Base-by-base conservation (phyloP, 1,140 invertebrate genomes). In the Drosophila pseudoobscura region DNA sequence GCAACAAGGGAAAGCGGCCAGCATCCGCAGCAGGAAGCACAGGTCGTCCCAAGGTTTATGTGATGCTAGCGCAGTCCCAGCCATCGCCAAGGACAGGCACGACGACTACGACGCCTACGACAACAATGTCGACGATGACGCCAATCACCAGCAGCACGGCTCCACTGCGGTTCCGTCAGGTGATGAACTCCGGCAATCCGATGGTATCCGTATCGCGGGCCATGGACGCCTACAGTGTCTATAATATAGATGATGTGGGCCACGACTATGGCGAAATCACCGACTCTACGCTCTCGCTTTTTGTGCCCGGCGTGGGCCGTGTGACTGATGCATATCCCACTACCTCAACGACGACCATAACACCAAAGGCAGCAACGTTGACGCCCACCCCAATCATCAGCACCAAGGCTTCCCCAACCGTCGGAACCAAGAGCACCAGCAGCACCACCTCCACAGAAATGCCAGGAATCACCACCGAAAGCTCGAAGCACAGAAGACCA, bases 231-330 rank as follows among this genome's bases (percentile, higher is more conserved):
- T 85, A 87, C 11, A 87, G 52, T 43, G 65, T 85, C n/a, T 85
- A 87, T 50, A 74, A 87, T 13, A 87, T 85, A 45, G 50, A 59
- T 45, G 77, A 85, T 80, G 68, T 85, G 50, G 82, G 80, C 13
- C 15, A 54, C 9, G 74, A 85, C 7, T 85, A 85, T 24, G 74
- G 22, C 3, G 68, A 66, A 31, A 87, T 85, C 4, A 80, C 49
- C 2, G 82, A 85, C 43, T 66, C 78, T 0, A 64, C 58, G 44
- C 29, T 85, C 22, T 87, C 80, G 15, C 13, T 87, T 0, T 85
- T 78, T 15, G 4, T 85, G 61, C 80, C 80, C 0, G 80, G 64
- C 3, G 51, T 85, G n/a, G 80, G 80, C 26, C 64, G 55, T 1
- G 69, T 85, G 0, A 85, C 80, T 3, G 82, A 78, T 41, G 63